phyloP scores from a whole-genome alignment of 2,113 vertebrate genomes.

The Cisticola juncidis region DNA sequence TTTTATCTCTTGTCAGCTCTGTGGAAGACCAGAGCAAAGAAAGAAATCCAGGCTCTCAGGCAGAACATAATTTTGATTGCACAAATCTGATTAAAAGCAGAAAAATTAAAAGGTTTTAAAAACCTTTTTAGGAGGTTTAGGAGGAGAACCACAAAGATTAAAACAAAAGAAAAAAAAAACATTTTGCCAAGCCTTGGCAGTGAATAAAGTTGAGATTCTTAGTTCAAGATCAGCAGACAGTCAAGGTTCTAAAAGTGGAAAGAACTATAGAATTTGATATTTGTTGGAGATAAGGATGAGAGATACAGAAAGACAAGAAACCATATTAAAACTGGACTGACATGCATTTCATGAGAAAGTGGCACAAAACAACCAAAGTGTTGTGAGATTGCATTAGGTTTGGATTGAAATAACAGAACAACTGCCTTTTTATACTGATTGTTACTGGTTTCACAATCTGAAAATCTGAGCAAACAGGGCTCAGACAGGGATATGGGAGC shows the following conservation, averaged over 20 bases:
- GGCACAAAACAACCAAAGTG: neutral
- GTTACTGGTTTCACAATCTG: neutral
- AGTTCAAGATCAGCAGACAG: neutral
- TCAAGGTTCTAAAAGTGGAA: neutral
- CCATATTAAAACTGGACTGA: neutral
- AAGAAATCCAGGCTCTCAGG: neutral
- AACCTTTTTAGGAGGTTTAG: too few relatives aligned
- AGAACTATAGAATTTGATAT: neutral
- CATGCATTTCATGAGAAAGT: neutral
- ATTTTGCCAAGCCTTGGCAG: neutral
- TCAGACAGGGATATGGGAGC: neutral
- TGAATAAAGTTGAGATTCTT: neutral
- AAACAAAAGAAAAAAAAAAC: neutral
- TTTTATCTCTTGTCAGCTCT: conserved; percentile 9
- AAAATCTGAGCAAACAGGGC: neutral
- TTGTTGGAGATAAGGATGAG: neutral
- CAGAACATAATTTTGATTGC: neutral
- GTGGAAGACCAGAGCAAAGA: neutral
- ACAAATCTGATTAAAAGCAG: neutral
- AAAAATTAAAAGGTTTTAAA: neutral
- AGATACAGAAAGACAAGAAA: neutral
- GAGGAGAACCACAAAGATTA: neutral
- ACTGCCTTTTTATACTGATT: neutral
- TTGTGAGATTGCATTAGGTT: neutral
- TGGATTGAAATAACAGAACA: neutral